phyloP scores from a whole-genome alignment of 2,113 vertebrate species.

The Microtus montanus region DNA sequence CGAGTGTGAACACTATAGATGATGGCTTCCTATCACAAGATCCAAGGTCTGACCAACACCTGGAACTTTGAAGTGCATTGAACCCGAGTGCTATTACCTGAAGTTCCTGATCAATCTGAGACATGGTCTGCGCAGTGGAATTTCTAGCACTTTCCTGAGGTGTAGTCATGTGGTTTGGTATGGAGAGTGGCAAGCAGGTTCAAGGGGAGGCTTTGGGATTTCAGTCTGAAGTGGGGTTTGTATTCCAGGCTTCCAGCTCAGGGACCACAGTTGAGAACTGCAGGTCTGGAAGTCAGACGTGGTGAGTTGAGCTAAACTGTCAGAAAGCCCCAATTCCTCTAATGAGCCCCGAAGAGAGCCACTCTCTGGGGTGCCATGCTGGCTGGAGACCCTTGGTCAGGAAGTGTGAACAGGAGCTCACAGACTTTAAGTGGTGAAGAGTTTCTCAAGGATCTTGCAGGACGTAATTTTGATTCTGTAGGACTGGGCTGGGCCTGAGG shows the following conservation, averaged over 20 bases:
- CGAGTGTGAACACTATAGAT: not conserved
- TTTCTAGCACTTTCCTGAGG: not conserved
- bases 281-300: not conserved
- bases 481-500: not conserved
- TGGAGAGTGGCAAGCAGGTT: not conserved
- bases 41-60: not conserved
- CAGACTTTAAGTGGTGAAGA: not conserved
- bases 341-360: not conserved
- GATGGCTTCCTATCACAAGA: no score
- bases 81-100: not conserved
- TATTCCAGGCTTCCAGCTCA: not conserved
- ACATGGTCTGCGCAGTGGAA: not conserved
- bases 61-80: conserved; percentile 1
- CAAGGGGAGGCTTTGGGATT: not conserved
- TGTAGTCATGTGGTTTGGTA: not conserved
- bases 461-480: not conserved
- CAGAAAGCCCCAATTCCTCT: not conserved
- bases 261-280: not conserved
- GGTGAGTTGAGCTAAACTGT: not conserved
- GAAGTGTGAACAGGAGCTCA: not conserved
- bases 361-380: not conserved
- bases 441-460: not conserved
- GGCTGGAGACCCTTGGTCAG: not conserved
- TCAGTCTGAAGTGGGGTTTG: not conserved
- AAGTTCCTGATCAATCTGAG: conserved; percentile 21